These are phyloP conservation scores for Onychostruthus taczanowskii DNA, from an alignment of 2,113 vertebrate species.

Conservation along the genomic window DNA sequence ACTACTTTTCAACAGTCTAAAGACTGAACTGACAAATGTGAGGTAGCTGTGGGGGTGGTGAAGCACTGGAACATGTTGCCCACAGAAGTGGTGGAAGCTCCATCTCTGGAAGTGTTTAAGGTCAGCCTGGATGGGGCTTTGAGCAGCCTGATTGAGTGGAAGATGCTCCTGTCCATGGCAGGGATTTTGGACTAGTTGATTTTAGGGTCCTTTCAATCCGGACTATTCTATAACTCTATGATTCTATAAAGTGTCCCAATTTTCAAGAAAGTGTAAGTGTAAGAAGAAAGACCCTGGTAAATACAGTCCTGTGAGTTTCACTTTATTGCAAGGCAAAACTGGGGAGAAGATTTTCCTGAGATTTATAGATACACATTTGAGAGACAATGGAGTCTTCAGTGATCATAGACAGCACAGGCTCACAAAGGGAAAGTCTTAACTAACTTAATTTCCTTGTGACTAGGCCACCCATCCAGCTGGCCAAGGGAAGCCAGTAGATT, in stretches of 20 bases:
- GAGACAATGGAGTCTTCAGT: background rate
- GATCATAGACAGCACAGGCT: background rate
- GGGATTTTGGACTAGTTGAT: background rate
- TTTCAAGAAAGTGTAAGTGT: background rate
- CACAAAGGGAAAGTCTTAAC: background rate
- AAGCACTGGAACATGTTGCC: background rate
- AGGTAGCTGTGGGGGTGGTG: background rate
- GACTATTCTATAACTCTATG: background rate
- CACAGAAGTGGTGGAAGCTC: background rate
- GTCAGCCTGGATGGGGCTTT: background rate
- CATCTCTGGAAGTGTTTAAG: background rate
- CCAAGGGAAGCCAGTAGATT: background rate
- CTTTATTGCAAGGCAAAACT: background rate
- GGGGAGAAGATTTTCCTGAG: background rate
- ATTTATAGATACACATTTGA: background rate
- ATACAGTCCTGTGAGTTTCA: background rate
- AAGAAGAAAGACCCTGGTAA: background rate
- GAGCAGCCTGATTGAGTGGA: background rate
- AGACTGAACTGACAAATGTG: background rate
- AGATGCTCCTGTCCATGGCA: too few species aligned
- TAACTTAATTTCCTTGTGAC: background rate
- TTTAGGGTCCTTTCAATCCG: background rate
- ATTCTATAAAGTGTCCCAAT: background rate
- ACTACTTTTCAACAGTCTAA: background rate
- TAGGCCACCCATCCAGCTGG: background rate